These are phyloP conservation scores for Chrysemys picta DNA, from an alignment of 2,113 vertebrate genomes.

Conservation along the genomic window DNA sequence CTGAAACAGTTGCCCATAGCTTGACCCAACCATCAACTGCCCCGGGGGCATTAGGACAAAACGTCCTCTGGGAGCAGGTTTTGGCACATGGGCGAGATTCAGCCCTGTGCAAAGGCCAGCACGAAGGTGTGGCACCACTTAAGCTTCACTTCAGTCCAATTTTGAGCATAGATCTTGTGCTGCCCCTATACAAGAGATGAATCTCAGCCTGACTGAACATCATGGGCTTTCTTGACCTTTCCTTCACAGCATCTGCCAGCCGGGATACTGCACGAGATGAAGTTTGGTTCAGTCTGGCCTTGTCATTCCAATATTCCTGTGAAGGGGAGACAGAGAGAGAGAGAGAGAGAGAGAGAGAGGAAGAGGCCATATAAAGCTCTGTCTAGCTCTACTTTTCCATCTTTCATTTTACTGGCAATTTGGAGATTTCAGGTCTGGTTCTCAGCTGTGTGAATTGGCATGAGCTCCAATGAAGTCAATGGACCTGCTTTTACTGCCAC, in stretches of 20 bases:
- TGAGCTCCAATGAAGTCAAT: neutral
- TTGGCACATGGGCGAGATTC: neutral
- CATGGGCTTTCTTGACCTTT: neutral
- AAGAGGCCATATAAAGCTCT: too few relatives aligned
- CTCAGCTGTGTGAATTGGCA: neutral
- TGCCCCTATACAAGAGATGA: too few relatives aligned
- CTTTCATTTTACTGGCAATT: rapidly evolving
- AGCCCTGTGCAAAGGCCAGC: rapidly evolving
- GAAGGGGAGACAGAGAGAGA: too few relatives aligned
- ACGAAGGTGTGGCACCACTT: neutral
- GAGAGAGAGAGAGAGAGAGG: too few relatives aligned
- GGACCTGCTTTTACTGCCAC: neutral
- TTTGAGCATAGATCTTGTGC: rapidly evolving
- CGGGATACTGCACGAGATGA: too few relatives aligned
- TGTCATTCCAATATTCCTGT: too few relatives aligned
- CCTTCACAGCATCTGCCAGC: neutral
- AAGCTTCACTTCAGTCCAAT: neutral
- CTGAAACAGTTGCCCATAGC: too few relatives aligned
- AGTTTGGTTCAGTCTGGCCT: too few relatives aligned
- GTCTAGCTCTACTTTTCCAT: too few relatives aligned
- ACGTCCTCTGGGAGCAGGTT: too few relatives aligned
- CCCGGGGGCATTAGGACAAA: too few relatives aligned
- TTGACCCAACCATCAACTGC: too few relatives aligned
- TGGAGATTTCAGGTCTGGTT: rapidly evolving
- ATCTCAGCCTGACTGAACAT: rapidly evolving